Conservation (phyloP, 2,888 invertebrate genomes). For the Noctua fimbriata region DNA sequence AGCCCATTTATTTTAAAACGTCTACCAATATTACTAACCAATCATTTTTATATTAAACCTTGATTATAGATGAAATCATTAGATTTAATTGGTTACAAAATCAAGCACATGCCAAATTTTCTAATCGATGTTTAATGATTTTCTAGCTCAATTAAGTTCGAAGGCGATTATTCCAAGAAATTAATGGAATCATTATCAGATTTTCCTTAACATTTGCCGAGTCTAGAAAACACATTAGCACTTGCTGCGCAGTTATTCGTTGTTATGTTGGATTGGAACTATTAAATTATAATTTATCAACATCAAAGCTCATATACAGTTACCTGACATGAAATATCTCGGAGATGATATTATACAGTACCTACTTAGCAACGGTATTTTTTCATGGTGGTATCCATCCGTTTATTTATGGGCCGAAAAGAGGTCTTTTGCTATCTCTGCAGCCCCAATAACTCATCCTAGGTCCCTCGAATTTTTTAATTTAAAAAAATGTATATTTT, state of each 20-base stretch:
- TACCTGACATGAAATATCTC: background rate
- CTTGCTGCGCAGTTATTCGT: slow-evolving; percentile 12
- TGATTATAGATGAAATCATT: slow-evolving; percentile 23
- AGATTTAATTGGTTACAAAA: slow-evolving; percentile 14
- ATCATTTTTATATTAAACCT: slow-evolving; percentile 27
- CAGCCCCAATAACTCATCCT: too few relatives aligned
- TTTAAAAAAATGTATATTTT: too few relatives aligned
- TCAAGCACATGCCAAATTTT: slow-evolving; percentile 36
- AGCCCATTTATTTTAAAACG: slow-evolving; percentile 25
- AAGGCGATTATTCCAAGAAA: slow-evolving; percentile 17
- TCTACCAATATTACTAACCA: background rate
- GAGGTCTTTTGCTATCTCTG: too few relatives aligned
- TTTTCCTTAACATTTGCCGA: slow-evolving; percentile 36
- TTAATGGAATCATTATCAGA: background rate
- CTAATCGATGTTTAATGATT: slow-evolving; percentile 30
- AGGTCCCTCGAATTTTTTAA: too few relatives aligned
- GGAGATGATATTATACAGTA: background rate
- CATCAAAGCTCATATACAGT: background rate
- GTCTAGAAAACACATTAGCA: slow-evolving; percentile 4
- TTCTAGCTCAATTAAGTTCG: background rate
- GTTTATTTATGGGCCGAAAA: background rate
- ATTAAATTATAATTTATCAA: slow-evolving; percentile 3
- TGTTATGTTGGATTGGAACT: slow-evolving; percentile 6
- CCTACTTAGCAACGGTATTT: background rate
- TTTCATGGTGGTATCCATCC: background rate